Conservation (phyloP, 2,113 vertebrate genomes). For the Myxocyprinus asiaticus region DNA sequence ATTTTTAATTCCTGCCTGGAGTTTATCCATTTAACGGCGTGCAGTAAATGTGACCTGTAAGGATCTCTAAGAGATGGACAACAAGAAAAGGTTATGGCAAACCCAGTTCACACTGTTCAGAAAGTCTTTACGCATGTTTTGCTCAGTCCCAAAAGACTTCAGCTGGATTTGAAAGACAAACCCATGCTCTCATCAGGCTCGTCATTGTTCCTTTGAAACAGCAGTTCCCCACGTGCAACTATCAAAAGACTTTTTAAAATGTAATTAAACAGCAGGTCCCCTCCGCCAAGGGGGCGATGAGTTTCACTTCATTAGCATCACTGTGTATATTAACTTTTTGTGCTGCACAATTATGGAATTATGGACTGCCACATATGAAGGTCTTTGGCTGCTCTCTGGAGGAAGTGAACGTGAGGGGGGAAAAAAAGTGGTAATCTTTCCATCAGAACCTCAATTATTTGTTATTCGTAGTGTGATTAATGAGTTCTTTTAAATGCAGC, state of each 20-base stretch:
- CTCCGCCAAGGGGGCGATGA: conserved; percentile 70
- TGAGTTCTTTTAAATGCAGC: conserved; percentile 42
- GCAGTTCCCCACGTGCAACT: conserved; percentile 62
- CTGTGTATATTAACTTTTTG: conserved; percentile 62
- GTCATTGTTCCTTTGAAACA: conserved; percentile 76
- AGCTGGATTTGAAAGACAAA: conserved; percentile 57
- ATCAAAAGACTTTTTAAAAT: conserved; percentile 78
- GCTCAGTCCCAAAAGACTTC: conserved; percentile 31
- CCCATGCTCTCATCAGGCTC: conserved; percentile 77
- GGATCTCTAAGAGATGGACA: conserved; percentile 39
- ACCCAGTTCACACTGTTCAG: conserved; percentile 41
- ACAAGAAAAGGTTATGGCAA: conserved; percentile 41
- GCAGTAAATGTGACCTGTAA: conserved; percentile 51
- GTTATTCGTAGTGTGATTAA: conserved; percentile 41
- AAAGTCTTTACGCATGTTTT: conserved; percentile 54
- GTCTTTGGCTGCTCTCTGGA: conserved; percentile 42
- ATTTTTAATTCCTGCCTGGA: conserved; percentile 56
- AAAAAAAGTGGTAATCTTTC: neutral
- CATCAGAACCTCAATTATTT: neutral
- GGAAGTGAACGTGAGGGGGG: conserved; percentile 32
- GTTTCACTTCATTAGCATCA: conserved; percentile 63
- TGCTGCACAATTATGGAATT: conserved; percentile 52
- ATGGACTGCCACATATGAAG: conserved; percentile 53
- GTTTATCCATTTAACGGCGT: conserved; percentile 61
- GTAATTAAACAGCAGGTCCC: conserved; percentile 80